Base-by-base conservation (phyloP, 2,113 vertebrate species). In the Nycticryphes semicollaris region DNA sequence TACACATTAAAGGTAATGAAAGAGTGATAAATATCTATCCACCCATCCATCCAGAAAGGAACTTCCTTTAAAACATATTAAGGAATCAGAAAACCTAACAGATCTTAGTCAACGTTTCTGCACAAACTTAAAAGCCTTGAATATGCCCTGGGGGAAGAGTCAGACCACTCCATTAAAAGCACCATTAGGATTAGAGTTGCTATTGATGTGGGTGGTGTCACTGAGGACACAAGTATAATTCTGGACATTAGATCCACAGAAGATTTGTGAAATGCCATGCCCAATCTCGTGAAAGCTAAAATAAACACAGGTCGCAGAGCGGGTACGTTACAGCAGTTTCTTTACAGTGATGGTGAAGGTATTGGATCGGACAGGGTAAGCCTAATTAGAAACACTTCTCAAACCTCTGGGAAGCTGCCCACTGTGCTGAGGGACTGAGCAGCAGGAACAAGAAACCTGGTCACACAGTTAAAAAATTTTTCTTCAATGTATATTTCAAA, bases 341-440 rank as follows among this genome's bases (percentile, higher is more conserved):
- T 95, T 96, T 96, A 91, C 82, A 90, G 87, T 56, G 76, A 79
- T 95, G 95, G 81, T 84, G 96, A 94, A 94, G 95, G 84, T 41
- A 95, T 57, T 91, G 87, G 63, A 88, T 77, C 92, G 90, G 96
- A 96, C 83, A 93, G 73, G 89, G 68, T 53, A 91, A 93, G 78
- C 70, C 89, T 96, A 97, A 97, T 94, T 76, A 95, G 89, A 96
- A 92, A 95, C 80, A 96, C 87, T 96, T 93, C 59, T 75, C 83
- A 90, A 90, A 80, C 84, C 87, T 93, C 91, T 94, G 85, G 96
- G 75, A 94, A 84, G 95, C 81, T 88, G 94, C 96, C 94, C 81
- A 96, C 93, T 97, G 95, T 85, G 96, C 93, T 70, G 23, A 80
- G 96, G 69, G 92, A 96, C 86, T 20, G 12, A 35, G 68, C 74